phyloP scores from a whole-genome alignment of 1,140 invertebrate species.

The Cotesia vestalis region DNA sequence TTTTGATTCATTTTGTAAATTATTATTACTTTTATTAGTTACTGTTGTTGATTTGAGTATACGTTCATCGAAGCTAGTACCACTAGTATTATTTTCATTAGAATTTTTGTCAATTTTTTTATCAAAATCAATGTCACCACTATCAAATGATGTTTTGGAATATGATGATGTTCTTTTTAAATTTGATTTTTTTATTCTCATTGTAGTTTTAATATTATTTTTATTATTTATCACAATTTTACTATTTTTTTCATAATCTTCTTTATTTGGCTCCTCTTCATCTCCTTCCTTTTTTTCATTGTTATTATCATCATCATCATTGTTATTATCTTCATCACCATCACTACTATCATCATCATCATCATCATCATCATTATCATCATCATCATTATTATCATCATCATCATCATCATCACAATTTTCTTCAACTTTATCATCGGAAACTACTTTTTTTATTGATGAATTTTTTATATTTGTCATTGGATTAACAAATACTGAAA shows the following conservation, averaged over 20 bases:
- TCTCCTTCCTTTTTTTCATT: too few relatives aligned
- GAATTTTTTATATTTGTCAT: conserved; percentile 36
- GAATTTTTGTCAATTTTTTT: too few relatives aligned
- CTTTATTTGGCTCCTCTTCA: too few relatives aligned
- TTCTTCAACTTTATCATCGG: conserved; percentile 46
- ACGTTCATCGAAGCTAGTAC: conserved; percentile 59
- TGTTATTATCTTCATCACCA: too few relatives aligned
- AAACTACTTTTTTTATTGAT: too few relatives aligned
- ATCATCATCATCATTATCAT: too few relatives aligned
- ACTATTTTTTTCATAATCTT: conserved; percentile 9
- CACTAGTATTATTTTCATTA: conserved; percentile 24
- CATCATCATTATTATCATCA: too few relatives aligned
- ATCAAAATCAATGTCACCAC: too few relatives aligned
- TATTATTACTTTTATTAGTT: conserved; percentile 47
- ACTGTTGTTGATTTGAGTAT: conserved; percentile 56
- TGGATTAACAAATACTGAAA: conserved; percentile 70
- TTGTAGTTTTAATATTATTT: conserved; percentile 40
- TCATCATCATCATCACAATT: too few relatives aligned
- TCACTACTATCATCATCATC: conserved; percentile 30
- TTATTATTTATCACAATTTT: conserved; percentile 19
- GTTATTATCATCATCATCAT: too few relatives aligned
- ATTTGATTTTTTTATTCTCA: conserved; percentile 46
- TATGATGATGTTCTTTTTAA: too few relatives aligned
- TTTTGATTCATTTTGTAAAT: conserved; percentile 43
- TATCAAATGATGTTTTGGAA: too few relatives aligned